Conservation (phyloP, 2,797 vertebrate species). For the Psittacula derbiana region DNA sequence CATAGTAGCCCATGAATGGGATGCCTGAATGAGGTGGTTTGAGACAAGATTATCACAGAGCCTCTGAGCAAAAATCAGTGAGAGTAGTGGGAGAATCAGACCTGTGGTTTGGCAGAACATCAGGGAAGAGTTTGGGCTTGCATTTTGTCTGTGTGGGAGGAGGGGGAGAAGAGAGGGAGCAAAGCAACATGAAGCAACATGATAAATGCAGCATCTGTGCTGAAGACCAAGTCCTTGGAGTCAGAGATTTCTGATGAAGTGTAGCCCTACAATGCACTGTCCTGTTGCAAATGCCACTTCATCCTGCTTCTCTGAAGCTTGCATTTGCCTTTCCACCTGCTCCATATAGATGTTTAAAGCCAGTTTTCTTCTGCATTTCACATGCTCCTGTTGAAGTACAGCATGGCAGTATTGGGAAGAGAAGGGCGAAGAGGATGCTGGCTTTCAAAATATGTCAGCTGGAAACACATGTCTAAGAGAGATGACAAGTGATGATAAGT, state of each 20-base stretch:
- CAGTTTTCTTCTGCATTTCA: neutral
- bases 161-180: neutral
- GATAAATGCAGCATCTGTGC: neutral
- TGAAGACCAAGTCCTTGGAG: neutral
- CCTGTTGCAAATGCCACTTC: neutral
- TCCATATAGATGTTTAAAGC: neutral
- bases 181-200: neutral
- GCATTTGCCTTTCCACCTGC: neutral
- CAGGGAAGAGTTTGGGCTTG: neutral
- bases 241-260: neutral
- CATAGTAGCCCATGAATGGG: neutral
- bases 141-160: neutral
- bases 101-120: neutral
- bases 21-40: neutral
- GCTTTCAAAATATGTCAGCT: neutral
- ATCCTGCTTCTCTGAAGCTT: neutral
- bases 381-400: neutral
- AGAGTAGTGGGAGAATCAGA: neutral
- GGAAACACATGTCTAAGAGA: neutral
- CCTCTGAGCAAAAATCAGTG: neutral
- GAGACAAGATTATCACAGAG: neutral
- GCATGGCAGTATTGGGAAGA: neutral
- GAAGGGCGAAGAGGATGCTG: neutral
- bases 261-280: neutral
- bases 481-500: neutral